phyloP scores from a whole-genome alignment of 2,797 vertebrate genomes.

The Allobates femoralis region DNA sequence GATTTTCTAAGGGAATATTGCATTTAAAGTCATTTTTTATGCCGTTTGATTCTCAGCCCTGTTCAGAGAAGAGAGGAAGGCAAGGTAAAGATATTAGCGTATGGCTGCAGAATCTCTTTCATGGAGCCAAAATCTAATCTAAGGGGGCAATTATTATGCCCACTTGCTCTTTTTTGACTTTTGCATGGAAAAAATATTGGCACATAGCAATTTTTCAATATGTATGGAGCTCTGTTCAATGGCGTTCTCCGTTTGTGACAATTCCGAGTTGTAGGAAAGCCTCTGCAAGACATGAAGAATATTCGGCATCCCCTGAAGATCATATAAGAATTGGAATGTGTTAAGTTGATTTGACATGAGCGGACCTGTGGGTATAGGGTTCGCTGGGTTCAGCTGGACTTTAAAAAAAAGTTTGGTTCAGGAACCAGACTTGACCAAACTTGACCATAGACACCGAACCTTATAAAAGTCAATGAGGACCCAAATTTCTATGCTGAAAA shows the following conservation, averaged over 20 bases:
- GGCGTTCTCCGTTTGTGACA: background rate
- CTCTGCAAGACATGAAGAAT: too few relatives aligned
- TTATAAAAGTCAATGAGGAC: too few relatives aligned
- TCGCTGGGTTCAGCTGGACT: too few relatives aligned
- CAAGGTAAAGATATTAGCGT: constrained; percentile 42
- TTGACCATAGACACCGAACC: too few relatives aligned
- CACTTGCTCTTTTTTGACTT: too few relatives aligned
- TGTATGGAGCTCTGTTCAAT: background rate
- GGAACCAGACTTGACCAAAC: too few relatives aligned
- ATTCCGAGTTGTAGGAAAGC: background rate
- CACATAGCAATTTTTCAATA: background rate
- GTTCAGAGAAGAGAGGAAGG: constrained; percentile 19
- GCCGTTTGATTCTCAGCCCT: constrained; percentile 47
- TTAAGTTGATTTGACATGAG: too few relatives aligned
- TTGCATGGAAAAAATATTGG: background rate
- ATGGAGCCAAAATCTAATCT: background rate
- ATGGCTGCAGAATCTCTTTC: constrained; percentile 15
- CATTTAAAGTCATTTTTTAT: constrained; percentile 62
- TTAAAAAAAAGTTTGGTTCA: too few relatives aligned
- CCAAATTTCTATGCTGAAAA: too few relatives aligned
- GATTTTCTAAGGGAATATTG: constrained; percentile 62
- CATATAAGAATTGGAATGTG: too few relatives aligned
- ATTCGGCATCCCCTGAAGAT: too few relatives aligned
- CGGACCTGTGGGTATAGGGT: too few relatives aligned
- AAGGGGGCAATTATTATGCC: background rate